These are phyloP conservation scores for Lepus timidus DNA, from an alignment of 2,113 vertebrate genomes.

Conservation along the genomic window DNA sequence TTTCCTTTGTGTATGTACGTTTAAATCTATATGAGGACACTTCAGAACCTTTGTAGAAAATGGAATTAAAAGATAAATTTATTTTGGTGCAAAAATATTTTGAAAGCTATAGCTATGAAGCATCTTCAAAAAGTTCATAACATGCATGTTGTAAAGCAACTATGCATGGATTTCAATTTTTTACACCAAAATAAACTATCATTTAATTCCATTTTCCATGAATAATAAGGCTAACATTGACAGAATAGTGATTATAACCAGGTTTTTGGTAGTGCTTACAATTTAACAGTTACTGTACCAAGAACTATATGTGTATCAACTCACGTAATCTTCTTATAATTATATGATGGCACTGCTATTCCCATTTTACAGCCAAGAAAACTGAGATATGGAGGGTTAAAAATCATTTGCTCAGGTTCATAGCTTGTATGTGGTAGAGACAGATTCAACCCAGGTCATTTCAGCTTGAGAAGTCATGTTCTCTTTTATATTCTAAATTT, in stretches of 20 bases:
- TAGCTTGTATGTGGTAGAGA: background rate
- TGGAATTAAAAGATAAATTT: too few relatives aligned
- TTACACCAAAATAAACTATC: too few relatives aligned
- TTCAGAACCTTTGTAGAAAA: too few relatives aligned
- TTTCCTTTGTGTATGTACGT: background rate
- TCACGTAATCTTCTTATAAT: background rate
- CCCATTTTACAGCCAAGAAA: background rate
- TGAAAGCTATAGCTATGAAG: too few relatives aligned
- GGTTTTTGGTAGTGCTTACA: background rate
- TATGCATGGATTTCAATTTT: too few relatives aligned
- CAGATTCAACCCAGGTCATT: background rate
- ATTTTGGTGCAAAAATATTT: too few relatives aligned
- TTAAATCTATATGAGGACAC: background rate
- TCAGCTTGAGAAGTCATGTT: background rate
- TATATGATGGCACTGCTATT: background rate
- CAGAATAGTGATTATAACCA: background rate
- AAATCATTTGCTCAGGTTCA: background rate
- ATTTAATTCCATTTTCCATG: background rate
- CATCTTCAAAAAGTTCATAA: too few relatives aligned
- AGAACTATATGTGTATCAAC: background rate
- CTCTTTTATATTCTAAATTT: background rate
- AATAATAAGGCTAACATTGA: background rate
- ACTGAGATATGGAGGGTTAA: background rate
- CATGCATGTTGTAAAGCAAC: too few relatives aligned
- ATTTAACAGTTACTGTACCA: background rate